Percentiles rank a stretch among this genome's conserved stretches.
Evolutionary conservation across 2,888 invertebrate species (phyloP).

Genomic region (Xestia sexstrigata): DNA sequence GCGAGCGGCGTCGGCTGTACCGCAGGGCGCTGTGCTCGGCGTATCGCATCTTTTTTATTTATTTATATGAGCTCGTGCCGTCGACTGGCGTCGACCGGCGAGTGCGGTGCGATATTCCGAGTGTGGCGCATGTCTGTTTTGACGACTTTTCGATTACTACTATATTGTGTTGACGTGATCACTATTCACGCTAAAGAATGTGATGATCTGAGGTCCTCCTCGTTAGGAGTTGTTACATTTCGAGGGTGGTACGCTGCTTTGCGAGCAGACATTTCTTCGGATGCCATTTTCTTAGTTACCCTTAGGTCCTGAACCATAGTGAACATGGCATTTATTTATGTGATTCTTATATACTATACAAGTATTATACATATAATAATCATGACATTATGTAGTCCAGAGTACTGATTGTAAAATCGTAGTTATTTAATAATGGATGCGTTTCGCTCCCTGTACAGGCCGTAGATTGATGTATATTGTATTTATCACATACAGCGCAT

Average conservation of each 20-base stretch:
- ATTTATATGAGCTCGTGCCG: constrained; percentile 52
- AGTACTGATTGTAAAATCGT: constrained; percentile 83
- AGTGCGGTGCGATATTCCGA: constrained; percentile 80
- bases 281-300: constrained; percentile 90
- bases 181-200: constrained; percentile 68
- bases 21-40: constrained; percentile 77
- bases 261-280: constrained; percentile 80
- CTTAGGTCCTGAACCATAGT: constrained; percentile 88
- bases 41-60: constrained; percentile 71
- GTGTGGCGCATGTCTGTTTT: constrained; percentile 83
- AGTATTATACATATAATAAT: constrained; percentile 86
- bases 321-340: constrained; percentile 90
- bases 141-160: constrained; percentile 76
- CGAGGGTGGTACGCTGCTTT: constrained; percentile 70
- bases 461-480: constrained; percentile 83
- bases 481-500: constrained; percentile 82
- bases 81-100: constrained; percentile 57
- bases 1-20: constrained; percentile 63
- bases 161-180: constrained; percentile 69
- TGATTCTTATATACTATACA: constrained; percentile 87
- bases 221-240: constrained; percentile 68
- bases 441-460: constrained; percentile 81
- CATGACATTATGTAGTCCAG: constrained; percentile 88
- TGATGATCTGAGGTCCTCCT: constrained; percentile 76
- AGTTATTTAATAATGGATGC: constrained; percentile 79